Evolutionary conservation across 2,797 vertebrate species (phyloP).

Genomic region (Syndactyla subalaris): DNA sequence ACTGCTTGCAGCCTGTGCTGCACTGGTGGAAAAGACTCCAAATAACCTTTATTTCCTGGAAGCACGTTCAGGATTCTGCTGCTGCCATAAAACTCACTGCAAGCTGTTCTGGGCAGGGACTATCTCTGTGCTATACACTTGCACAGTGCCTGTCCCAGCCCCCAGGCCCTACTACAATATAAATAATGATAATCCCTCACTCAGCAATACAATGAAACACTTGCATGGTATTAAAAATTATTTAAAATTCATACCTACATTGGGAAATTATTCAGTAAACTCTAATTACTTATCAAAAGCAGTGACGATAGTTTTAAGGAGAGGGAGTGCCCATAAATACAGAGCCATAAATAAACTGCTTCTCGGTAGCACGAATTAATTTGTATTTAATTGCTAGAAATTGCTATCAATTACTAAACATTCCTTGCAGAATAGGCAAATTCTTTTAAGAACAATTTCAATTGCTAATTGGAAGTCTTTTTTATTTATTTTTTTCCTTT

Average conservation of each 20-base stretch:
- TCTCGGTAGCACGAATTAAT: slow-evolving; percentile 78
- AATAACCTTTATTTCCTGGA: neutral
- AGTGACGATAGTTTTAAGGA: slow-evolving; percentile 73
- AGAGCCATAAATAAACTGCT: slow-evolving; percentile 79
- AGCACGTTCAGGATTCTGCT: neutral
- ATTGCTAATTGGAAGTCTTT: slow-evolving; percentile 38
- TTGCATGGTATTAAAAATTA: slow-evolving; percentile 51
- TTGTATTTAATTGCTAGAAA: slow-evolving; percentile 82
- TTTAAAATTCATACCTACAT: slow-evolving; percentile 78
- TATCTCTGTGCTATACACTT: rapidly evolving
- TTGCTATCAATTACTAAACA: slow-evolving; percentile 77
- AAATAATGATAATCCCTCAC: neutral
- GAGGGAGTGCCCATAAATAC: slow-evolving; percentile 75
- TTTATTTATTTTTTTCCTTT: neutral
- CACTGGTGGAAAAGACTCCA: neutral
- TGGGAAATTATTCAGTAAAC: slow-evolving; percentile 78
- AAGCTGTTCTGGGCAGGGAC: neutral
- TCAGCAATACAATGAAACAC: slow-evolving; percentile 21
- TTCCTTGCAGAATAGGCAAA: slow-evolving; percentile 69
- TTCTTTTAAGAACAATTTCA: slow-evolving; percentile 67
- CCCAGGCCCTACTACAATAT: neutral
- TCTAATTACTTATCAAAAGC: slow-evolving; percentile 80
- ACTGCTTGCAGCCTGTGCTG: neutral
- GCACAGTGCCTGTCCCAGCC: neutral
- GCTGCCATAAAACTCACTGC: neutral